Evolutionary conservation across 2,888 invertebrate species (phyloP), one percentile per base, ranked within the genome.

Genomic region (Ligdia adustata): DNA sequence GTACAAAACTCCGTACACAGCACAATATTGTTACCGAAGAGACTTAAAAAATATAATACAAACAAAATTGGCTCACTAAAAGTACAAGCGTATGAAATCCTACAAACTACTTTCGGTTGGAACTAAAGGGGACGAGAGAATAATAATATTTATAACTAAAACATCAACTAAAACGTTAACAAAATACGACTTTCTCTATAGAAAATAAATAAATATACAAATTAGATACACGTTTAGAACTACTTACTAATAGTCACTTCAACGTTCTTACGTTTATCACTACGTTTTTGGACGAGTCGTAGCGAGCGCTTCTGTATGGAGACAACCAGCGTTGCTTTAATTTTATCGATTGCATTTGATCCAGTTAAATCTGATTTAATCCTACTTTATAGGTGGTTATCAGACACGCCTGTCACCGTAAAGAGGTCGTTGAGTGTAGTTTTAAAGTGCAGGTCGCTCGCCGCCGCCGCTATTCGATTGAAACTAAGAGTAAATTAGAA

Each of bases 151-250:
- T 37, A 37, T 37, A 37, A 37, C 37, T 55, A 55, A 74, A 89
- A 86, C 83, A 89, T 88, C 88, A 89, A 89, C 89, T 90, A 90
- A 85, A 90, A 89, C 89, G 87, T 90, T 89, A 90, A 90, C 88
- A 90, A 89, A 90, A 89, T 90, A 90, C 89, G 74, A 84, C 85
- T 83, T 89, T 89, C 85, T 89, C 89, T 89, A 89, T 89, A 80
- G 86, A 89, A 88, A 89, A 88, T 86, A 85, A 82, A 87, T 86
- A 88, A 89, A 90, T 89, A 87, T 89, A 89, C 89, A 89, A 82
- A 85, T 87, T 85, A 89, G 77, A 85, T 89, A 89, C 88, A 87
- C 81, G 81, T 85, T 84, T 80, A 81, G 69, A 76, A 69, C 79
- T 83, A 84, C 70, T 74, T 76, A 78, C 81, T 85, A 82, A 79